Conservation (phyloP, 1,140 invertebrate genomes). For the Drosophila saltans region DNA sequence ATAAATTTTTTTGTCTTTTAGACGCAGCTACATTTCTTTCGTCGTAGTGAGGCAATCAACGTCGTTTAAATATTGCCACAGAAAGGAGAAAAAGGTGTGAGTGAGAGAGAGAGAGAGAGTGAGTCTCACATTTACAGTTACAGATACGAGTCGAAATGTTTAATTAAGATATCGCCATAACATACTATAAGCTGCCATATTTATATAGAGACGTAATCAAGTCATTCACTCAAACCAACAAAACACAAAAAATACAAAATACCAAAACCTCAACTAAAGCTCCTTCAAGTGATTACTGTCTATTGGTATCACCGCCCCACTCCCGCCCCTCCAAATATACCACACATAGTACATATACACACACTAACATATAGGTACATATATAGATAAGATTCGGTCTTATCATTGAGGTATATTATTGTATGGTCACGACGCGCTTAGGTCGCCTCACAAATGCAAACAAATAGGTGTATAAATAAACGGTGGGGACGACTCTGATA, state of each 20-base stretch:
- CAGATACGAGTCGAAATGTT: slow-evolving; percentile 54
- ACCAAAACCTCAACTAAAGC: slow-evolving; percentile 28
- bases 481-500: slow-evolving; percentile 51
- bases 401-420: slow-evolving; percentile 48
- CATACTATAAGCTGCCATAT: slow-evolving; percentile 72
- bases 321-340: slow-evolving; percentile 6
- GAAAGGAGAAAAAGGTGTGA: not conserved
- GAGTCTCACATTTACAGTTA: slow-evolving; percentile 33
- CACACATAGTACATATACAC: not conserved
- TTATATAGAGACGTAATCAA: slow-evolving; percentile 79
- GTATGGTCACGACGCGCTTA: slow-evolving; percentile 43
- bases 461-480: slow-evolving; percentile 81
- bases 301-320: slow-evolving; percentile 38
- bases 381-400: slow-evolving; percentile 48
- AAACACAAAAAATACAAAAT: not conserved
- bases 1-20: slow-evolving; percentile 43
- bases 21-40: slow-evolving; percentile 22
- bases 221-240: slow-evolving; percentile 46
- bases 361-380: not conserved
- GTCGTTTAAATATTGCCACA: slow-evolving; percentile 65
- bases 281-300: slow-evolving; percentile 49
- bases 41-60: slow-evolving; percentile 49
- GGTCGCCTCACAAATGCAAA: slow-evolving; percentile 54
- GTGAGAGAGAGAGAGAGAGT: not conserved
- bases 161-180: slow-evolving; percentile 61